Evolutionary conservation across 2,888 invertebrate genomes (phyloP), one percentile per base, ranked within the genome.

Genomic region (Hemicrepidius hirtus): DNA sequence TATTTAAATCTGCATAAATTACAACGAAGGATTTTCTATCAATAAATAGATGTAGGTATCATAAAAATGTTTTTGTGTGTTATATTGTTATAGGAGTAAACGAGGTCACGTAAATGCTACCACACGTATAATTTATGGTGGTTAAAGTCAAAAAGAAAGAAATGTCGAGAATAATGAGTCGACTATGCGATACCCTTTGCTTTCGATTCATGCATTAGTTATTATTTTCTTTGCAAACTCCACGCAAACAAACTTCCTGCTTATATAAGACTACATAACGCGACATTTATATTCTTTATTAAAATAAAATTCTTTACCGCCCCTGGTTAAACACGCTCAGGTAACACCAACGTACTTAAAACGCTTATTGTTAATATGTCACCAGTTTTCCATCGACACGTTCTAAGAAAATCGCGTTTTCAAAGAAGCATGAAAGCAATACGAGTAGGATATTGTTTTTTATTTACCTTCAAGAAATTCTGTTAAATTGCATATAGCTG

Each of bases 221-320:
- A 46, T 18, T 18, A 10, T 46, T 46, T 46, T 46, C 46, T 46
- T 18, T 46, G 46, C 16, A 46, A 46, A 46, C 46, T 20, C 46
- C 46, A 46, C 46, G 46, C 46, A 46, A 46, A 3, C 18, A 46
- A 46, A 46, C 46, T 46, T 46, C 46, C 46, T 46, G 46, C 46
- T 46, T 46, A 46, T 46, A 46, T n/a, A n/a, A n/a, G n/a, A n/a
- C n/a, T n/a, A n/a, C n/a, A 53, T 21, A 49, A 49, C 10, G 49
- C 20, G 24, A 10, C 18, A 20, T 53, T 53, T 53, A 53, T 53
- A 28, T 53, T 32, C n/a, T 13, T 21, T 9, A 49, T 49, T 49
- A 32, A 53, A 53, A 24, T 21, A 53, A 53, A 53, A 53, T 53
- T 3, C 28, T 32, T 49, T 53, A 32, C 32, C 28, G 28, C 53